phyloP scores from a whole-genome alignment of 2,113 vertebrate genomes.

The Prionailurus bengalensis region DNA sequence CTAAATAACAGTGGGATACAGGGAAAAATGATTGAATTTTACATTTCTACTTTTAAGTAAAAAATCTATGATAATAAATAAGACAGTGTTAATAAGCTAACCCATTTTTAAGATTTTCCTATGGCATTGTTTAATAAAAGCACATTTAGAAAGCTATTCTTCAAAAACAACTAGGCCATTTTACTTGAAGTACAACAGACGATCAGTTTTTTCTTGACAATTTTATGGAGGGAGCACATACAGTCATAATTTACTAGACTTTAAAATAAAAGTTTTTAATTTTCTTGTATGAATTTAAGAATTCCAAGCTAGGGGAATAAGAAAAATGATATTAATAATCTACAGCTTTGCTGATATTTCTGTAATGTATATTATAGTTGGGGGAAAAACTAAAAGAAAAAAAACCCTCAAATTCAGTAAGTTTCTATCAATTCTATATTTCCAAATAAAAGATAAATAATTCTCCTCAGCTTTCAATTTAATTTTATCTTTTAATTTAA shows the following conservation, averaged over 20 bases:
- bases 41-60: background rate
- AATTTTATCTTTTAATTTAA: conserved; percentile 23
- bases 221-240: background rate
- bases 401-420: background rate
- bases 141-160: background rate
- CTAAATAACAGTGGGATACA: background rate
- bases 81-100: background rate
- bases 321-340: conserved; percentile 27
- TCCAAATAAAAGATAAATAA: conserved; percentile 23
- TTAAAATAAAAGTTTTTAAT: conserved; percentile 54
- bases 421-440: background rate
- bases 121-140: background rate
- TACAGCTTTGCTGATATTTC: background rate
- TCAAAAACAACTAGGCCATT: background rate
- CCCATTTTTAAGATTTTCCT: background rate
- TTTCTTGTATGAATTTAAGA: conserved; percentile 41
- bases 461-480: background rate
- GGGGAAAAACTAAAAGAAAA: background rate
- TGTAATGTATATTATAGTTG: background rate
- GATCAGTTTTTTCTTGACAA: background rate
- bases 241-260: background rate
- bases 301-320: background rate
- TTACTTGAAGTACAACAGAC: background rate
- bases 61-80: background rate
- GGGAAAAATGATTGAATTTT: background rate